Evolutionary conservation across 2,797 vertebrate species (phyloP).

Genomic region (Aphelocoma californica): DNA sequence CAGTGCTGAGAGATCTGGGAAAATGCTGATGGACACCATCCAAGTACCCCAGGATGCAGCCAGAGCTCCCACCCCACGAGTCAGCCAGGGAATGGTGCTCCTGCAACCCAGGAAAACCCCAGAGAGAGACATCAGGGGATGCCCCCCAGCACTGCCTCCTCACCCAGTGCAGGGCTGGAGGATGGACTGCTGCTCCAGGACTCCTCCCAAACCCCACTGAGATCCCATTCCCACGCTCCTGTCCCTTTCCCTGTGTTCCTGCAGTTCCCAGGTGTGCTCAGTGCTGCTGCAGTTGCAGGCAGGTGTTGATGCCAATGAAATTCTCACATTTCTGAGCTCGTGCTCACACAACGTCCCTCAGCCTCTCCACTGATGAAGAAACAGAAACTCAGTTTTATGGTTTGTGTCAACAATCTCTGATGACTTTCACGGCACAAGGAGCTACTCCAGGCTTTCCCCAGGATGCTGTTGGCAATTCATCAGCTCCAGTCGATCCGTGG

Average conservation of each 20-base stretch:
- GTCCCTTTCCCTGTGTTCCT: background rate
- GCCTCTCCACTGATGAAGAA: background rate
- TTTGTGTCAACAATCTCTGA: background rate
- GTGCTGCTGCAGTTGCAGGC: background rate
- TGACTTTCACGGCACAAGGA: background rate
- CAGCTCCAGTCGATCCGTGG: background rate
- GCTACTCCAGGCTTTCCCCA: background rate
- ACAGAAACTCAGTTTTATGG: background rate
- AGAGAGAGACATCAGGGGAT: fast-evolving
- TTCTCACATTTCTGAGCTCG: background rate
- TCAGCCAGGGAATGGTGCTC: background rate
- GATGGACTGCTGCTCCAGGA: background rate
- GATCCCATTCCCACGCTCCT: background rate
- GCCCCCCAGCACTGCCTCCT: background rate
- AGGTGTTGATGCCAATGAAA: background rate
- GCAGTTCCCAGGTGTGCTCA: background rate
- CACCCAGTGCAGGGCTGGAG: background rate
- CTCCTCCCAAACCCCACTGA: background rate
- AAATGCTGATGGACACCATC: background rate
- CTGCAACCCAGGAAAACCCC: fast-evolving
- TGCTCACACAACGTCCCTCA: fast-evolving
- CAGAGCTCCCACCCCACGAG: fast-evolving
- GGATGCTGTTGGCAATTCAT: background rate
- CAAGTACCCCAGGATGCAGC: background rate
- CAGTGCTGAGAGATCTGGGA: background rate